phyloP scores from a whole-genome alignment of 2,888 invertebrate genomes.

The Drosophila pseudotalamancana region DNA sequence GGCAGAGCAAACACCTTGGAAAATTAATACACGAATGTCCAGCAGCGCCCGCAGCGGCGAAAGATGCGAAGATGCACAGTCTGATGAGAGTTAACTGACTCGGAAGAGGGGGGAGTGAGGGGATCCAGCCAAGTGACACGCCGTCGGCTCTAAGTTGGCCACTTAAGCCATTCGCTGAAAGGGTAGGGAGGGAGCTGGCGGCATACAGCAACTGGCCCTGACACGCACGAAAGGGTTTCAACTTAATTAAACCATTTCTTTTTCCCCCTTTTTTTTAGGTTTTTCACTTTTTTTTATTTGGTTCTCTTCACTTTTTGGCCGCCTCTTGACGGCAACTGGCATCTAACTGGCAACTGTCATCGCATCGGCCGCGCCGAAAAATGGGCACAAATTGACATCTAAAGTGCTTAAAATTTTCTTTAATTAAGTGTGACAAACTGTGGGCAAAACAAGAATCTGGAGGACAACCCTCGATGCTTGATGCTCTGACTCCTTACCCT shows the following conservation, averaged over 20 bases:
- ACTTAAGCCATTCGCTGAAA: constrained; percentile 64
- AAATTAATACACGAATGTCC: constrained; percentile 62
- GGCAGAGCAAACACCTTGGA: constrained; percentile 76
- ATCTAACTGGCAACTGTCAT: constrained; percentile 67
- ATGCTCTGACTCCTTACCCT: background rate
- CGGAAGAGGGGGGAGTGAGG: background rate
- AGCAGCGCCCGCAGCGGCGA: constrained; percentile 47
- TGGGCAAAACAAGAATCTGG: constrained; percentile 53
- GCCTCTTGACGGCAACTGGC: constrained; percentile 45
- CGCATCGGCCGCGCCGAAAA: constrained; percentile 65
- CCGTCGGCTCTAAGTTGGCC: constrained; percentile 54
- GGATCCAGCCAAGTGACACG: constrained; percentile 54
- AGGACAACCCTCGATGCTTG: background rate
- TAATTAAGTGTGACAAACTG: constrained; percentile 80
- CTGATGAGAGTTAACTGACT: constrained; percentile 6
- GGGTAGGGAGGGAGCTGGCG: background rate
- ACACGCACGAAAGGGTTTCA: constrained; percentile 79
- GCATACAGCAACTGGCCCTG: constrained; percentile 39
- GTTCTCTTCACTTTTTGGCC: constrained; percentile 44
- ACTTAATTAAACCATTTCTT: constrained; percentile 78
- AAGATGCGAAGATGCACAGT: constrained; percentile 42
- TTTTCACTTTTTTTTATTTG: constrained; percentile 13
- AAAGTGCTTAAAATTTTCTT: constrained; percentile 80
- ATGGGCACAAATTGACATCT: constrained; percentile 79
- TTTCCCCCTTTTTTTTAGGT: constrained; percentile 14